Conservation (phyloP, 2,797 vertebrate genomes). For the Pitangus sulphuratus region DNA sequence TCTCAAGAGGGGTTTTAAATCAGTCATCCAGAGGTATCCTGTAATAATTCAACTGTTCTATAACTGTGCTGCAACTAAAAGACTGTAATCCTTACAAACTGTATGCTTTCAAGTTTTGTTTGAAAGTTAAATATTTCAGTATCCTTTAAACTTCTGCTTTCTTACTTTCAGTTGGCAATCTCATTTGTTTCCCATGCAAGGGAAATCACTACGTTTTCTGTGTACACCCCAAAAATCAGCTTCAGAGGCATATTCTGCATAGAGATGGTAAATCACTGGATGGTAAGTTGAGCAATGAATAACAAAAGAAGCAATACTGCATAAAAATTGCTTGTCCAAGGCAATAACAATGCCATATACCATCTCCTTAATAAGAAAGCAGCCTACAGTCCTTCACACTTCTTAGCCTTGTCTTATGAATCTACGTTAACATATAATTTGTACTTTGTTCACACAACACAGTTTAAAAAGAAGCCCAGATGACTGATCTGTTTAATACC, state of each 20-base stretch:
- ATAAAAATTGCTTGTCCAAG: not conserved
- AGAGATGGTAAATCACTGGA: not conserved
- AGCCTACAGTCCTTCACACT: not conserved
- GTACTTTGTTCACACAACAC: not conserved
- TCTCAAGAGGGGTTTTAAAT: not conserved
- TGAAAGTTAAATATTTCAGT: not conserved
- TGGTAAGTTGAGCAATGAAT: not conserved
- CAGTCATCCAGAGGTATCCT: not conserved
- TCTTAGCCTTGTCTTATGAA: not conserved
- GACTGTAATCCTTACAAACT: not conserved
- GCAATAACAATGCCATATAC: not conserved
- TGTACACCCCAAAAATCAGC: not conserved
- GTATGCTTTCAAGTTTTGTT: not conserved
- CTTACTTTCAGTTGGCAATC: not conserved
- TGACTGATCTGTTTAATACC: not conserved
- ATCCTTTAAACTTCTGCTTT: not conserved
- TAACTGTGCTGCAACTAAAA: not conserved
- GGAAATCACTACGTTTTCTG: not conserved
- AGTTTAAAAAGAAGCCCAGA: not conserved
- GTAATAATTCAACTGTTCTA: slow-evolving; percentile 21
- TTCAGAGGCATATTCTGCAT: not conserved
- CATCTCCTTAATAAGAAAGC: not conserved
- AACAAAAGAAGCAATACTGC: not conserved
- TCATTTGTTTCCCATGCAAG: not conserved
- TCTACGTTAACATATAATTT: not conserved